A percentile compares a stretch with the other conserved stretches of the same genome.
These are phyloP conservation scores for Chrosomus eos DNA, from an alignment of 2,797 vertebrate genomes.

Conservation along the genomic window DNA sequence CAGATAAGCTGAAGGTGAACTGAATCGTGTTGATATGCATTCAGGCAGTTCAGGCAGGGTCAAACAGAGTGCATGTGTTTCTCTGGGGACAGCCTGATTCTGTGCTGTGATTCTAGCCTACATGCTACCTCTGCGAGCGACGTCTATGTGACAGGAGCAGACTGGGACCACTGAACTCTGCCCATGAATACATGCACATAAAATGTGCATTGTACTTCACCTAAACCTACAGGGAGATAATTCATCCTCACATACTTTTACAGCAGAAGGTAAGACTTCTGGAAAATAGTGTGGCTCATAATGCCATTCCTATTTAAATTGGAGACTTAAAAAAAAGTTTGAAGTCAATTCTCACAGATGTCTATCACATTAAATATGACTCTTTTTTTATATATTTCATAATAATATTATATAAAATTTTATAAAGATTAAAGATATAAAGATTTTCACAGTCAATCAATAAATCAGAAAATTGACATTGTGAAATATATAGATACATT, in stretches of 20 bases:
- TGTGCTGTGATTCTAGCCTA: slow-evolving; percentile 58
- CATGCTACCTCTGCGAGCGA: slow-evolving; percentile 71
- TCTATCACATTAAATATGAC: not conserved
- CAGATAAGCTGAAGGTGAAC: slow-evolving; percentile 32
- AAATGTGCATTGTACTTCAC: slow-evolving; percentile 59
- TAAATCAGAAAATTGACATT: too few species aligned
- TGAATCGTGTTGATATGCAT: slow-evolving; percentile 30
- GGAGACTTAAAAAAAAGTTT: not conserved
- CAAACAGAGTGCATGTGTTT: slow-evolving; percentile 55
- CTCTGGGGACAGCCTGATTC: slow-evolving; percentile 50
- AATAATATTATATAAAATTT: not conserved
- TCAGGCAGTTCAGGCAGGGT: slow-evolving; percentile 55
- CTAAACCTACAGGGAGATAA: slow-evolving; percentile 54
- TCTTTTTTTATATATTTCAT: not conserved
- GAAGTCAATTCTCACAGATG: not conserved
- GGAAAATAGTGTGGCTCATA: not conserved
- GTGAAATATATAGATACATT: too few species aligned
- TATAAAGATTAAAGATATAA: too few species aligned
- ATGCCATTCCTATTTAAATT: not conserved
- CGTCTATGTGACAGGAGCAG: slow-evolving; percentile 59
- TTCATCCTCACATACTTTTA: not conserved
- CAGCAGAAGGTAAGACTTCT: not conserved
- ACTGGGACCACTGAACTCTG: slow-evolving; percentile 41
- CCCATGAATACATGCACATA: slow-evolving; percentile 56
- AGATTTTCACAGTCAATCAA: not conserved